Conservation (phyloP, 1,140 invertebrate species). For the Liolophura sinensis region DNA sequence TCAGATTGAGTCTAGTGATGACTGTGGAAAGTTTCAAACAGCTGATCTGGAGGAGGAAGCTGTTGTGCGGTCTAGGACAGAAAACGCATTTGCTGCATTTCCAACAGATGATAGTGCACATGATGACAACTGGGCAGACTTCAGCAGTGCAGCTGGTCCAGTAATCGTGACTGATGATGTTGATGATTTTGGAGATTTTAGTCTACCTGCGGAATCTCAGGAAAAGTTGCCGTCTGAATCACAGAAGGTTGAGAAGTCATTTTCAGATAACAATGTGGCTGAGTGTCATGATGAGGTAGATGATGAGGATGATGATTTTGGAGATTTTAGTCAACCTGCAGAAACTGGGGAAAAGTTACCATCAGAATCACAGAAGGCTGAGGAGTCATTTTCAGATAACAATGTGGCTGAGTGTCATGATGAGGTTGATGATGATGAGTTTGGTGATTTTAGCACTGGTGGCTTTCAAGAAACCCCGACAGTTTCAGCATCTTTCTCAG, state of each 20-base stretch:
- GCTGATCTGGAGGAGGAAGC: too few species aligned
- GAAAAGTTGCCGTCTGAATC: too few species aligned
- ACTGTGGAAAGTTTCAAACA: too few species aligned
- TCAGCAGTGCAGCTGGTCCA: neutral
- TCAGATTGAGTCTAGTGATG: too few species aligned
- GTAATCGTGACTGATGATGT: constrained; percentile 6
- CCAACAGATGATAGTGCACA: neutral
- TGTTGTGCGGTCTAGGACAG: too few species aligned
- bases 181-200: constrained; percentile 24
- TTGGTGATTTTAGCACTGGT: constrained; percentile 8
- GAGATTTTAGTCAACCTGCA: constrained; percentile 9
- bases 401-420: neutral
- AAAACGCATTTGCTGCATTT: too few species aligned
- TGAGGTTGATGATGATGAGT: constrained; percentile 23
- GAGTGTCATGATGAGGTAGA: constrained; percentile 7
- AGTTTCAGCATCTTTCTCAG: too few species aligned
- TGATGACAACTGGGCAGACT: constrained; percentile 8
- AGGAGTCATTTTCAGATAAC: neutral
- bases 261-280: constrained; percentile 5
- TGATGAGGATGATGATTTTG: constrained; percentile 11
- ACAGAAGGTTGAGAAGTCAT: neutral
- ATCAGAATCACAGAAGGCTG: constrained; percentile 3
- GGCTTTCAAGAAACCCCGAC: too few species aligned
- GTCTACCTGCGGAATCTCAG: constrained; percentile 2
- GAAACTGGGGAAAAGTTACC: constrained; percentile 6